Evolutionary conservation across 2,797 vertebrate species (phyloP).

Genomic region (Nannoperca australis): DNA sequence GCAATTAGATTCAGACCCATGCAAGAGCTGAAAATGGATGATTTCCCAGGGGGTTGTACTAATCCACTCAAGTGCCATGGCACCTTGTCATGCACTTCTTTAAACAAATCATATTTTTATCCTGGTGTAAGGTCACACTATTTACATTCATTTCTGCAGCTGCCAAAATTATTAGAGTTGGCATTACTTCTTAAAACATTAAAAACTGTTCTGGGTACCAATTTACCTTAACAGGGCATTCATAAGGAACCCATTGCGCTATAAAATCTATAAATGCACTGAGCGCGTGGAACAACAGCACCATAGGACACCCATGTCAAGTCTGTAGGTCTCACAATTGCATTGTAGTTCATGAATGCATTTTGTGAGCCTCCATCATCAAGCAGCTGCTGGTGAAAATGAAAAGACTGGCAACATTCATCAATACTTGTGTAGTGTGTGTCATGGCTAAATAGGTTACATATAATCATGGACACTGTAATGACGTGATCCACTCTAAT

Average conservation of each 20-base stretch:
- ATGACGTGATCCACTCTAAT: slow-evolving; percentile 38
- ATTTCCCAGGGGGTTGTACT: slow-evolving; percentile 78
- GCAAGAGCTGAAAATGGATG: slow-evolving; percentile 78
- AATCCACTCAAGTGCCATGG: slow-evolving; percentile 80
- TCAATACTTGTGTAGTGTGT: slow-evolving; percentile 26
- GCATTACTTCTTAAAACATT: slow-evolving; percentile 55
- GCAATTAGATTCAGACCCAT: slow-evolving; percentile 76
- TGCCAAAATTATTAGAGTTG: slow-evolving; percentile 63
- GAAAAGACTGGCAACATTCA: slow-evolving; percentile 55
- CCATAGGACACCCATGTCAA: slow-evolving; percentile 41
- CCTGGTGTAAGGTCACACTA: slow-evolving; percentile 70
- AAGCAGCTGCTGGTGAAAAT: slow-evolving; percentile 59
- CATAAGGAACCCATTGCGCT: slow-evolving; percentile 47
- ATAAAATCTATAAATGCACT: slow-evolving; percentile 44
- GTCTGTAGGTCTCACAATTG: slow-evolving; percentile 41
- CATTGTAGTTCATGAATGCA: slow-evolving; percentile 54
- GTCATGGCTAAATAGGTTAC: slow-evolving; percentile 52
- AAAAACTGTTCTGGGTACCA: slow-evolving; percentile 32
- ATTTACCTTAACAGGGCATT: slow-evolving; percentile 57
- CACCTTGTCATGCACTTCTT: slow-evolving; percentile 80
- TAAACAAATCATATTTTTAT: slow-evolving; percentile 82
- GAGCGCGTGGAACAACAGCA: slow-evolving; percentile 35
- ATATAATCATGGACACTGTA: slow-evolving; percentile 38
- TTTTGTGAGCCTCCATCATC: slow-evolving; percentile 49
- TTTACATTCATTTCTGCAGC: slow-evolving; percentile 64